These are phyloP conservation scores for Triplophysa siluroides DNA, from an alignment of 2,113 vertebrate species.

Conservation along the genomic window DNA sequence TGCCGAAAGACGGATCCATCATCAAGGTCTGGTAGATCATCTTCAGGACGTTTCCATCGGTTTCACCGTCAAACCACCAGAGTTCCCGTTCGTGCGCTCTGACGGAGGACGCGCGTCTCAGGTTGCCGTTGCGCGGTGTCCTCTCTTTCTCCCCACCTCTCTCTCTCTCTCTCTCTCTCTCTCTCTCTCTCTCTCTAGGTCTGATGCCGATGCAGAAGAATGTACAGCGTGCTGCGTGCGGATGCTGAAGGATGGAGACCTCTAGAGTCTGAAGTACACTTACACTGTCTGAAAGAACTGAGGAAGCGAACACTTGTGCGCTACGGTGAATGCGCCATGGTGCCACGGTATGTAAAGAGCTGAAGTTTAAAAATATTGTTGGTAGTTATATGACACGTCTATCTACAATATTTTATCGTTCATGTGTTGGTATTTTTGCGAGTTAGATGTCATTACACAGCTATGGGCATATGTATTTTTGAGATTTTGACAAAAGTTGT, in stretches of 20 bases:
- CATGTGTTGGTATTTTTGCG: neutral
- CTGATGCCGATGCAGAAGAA: constrained; percentile 68
- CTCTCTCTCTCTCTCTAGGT: constrained; percentile 58
- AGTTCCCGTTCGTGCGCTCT: constrained; percentile 67
- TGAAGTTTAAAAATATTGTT: neutral
- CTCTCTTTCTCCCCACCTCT: neutral
- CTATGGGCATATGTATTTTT: no score
- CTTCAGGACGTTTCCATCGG: constrained; percentile 59
- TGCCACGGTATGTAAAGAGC: constrained; percentile 18
- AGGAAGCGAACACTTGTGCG: neutral
- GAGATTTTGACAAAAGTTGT: no score
- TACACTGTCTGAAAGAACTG: constrained; percentile 52
- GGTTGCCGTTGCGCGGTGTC: constrained; percentile 53
- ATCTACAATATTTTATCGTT: neutral
- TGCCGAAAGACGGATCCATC: constrained; percentile 60
- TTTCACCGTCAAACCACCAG: constrained; percentile 62
- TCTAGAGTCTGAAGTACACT: constrained; percentile 78
- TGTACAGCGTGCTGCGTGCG: constrained; percentile 60
- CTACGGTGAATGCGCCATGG: constrained; percentile 10
- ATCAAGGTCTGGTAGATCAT: constrained; percentile 54
- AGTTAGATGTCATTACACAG: no score
- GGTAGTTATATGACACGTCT: neutral
- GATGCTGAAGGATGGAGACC: constrained; percentile 81
- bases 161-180: neutral
- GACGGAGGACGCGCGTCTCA: constrained; percentile 67